phyloP scores from a whole-genome alignment of 2,888 invertebrate species.

The Osmoderma eremita region DNA sequence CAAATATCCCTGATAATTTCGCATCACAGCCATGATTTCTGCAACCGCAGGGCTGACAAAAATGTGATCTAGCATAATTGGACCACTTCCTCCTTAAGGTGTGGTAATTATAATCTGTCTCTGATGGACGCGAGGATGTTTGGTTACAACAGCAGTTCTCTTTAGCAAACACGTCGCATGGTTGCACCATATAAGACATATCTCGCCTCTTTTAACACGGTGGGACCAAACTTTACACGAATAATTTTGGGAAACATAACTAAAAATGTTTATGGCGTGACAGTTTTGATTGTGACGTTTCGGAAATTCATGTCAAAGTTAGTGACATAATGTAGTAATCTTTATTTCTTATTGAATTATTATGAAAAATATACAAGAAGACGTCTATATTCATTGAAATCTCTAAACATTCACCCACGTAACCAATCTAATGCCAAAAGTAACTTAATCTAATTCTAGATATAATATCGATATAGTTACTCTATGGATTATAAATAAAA shows the following conservation, averaged over 20 bases:
- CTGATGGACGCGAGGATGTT: background rate
- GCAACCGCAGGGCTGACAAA: slow-evolving; percentile 13
- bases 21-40: background rate
- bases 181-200: slow-evolving; percentile 33
- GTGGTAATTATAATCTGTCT: slow-evolving; percentile 21
- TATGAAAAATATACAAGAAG: too few relatives aligned
- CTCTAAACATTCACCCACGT: too few relatives aligned
- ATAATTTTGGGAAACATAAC: slow-evolving; percentile 31
- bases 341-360: too few relatives aligned
- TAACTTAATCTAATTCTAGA: too few relatives aligned
- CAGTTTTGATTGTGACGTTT: slow-evolving; percentile 18
- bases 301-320: too few relatives aligned
- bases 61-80: slow-evolving; percentile 28
- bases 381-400: too few relatives aligned
- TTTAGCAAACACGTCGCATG: slow-evolving; percentile 24
- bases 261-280: slow-evolving; percentile 10
- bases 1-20: slow-evolving; percentile 28
- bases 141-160: background rate
- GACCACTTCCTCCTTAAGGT: slow-evolving; percentile 33
- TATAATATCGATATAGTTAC: too few relatives aligned
- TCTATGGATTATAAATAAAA: too few relatives aligned
- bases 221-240: slow-evolving; percentile 4
- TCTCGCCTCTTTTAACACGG: slow-evolving; percentile 4
- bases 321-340: too few relatives aligned
- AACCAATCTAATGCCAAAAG: too few relatives aligned